Evolutionary conservation across 2,797 vertebrate species (phyloP).

Genomic region (Eulemur rubriventer): DNA sequence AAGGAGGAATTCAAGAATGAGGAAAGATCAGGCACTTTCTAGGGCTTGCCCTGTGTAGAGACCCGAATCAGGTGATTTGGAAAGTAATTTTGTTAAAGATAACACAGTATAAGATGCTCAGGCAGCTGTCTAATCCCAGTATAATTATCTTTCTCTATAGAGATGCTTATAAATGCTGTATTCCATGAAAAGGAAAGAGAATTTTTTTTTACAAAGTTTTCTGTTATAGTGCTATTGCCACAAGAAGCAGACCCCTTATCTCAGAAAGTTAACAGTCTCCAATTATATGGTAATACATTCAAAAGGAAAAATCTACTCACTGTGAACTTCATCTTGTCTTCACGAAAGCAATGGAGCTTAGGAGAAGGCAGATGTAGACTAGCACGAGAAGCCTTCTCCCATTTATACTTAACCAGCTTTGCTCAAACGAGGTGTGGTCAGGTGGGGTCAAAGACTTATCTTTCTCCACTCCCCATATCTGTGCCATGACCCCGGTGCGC

Average conservation of each 20-base stretch:
- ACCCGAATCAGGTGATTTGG: background rate
- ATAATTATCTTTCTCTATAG: background rate
- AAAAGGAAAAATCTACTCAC: slow-evolving; percentile 76
- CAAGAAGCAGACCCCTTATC: background rate
- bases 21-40: background rate
- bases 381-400: background rate
- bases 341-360: background rate
- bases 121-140: background rate
- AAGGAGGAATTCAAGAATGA: background rate
- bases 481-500: background rate
- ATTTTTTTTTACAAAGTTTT: background rate
- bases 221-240: background rate
- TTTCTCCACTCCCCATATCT: background rate
- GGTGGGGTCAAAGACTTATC: slow-evolving; percentile 61
- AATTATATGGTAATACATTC: background rate
- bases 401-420: slow-evolving; percentile 76
- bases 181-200: background rate
- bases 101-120: background rate
- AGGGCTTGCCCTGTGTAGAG: background rate
- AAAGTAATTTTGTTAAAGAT: background rate
- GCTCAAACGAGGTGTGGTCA: slow-evolving; percentile 65
- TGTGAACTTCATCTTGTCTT: slow-evolving; percentile 79
- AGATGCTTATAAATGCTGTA: background rate
- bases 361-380: background rate
- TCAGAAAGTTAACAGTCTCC: background rate